These are phyloP conservation scores for Turnix velox DNA, from an alignment of 2,113 vertebrate species.

Conservation along the genomic window DNA sequence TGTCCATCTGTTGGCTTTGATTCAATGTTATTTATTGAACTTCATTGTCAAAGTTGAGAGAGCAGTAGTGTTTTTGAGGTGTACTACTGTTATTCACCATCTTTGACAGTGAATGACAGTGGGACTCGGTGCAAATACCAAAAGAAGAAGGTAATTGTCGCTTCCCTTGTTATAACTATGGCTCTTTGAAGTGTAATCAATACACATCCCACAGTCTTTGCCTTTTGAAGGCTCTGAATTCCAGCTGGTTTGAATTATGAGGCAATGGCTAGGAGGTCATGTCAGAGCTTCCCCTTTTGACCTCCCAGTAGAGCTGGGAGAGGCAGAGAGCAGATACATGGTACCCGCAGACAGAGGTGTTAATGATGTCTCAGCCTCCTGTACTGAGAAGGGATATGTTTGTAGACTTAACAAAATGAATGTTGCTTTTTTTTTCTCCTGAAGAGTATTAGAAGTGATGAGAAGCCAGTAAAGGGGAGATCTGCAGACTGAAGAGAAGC, in stretches of 20 bases:
- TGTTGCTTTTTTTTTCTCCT: background rate
- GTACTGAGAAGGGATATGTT: background rate
- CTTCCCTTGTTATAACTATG: background rate
- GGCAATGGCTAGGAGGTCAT: background rate
- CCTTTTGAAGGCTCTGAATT: conserved; percentile 17
- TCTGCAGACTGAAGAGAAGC: background rate
- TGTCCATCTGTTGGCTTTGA: background rate
- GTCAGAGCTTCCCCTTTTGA: background rate
- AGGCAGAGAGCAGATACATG: background rate
- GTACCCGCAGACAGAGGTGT: background rate
- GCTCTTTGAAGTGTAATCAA: background rate
- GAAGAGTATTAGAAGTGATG: background rate
- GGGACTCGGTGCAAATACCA: background rate
- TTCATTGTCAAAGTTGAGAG: background rate
- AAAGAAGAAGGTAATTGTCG: background rate
- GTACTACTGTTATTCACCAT: background rate
- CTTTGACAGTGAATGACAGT: background rate
- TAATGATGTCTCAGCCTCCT: background rate
- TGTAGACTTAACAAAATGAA: background rate
- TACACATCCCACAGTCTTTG: background rate
- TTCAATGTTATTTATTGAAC: background rate
- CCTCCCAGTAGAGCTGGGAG: background rate
- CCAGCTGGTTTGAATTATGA: conserved; percentile 1
- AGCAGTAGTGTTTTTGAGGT: background rate
- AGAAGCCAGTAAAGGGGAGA: background rate